Evolutionary conservation across 2,888 invertebrate species (phyloP).

Genomic region (Diabrotica balteata): DNA sequence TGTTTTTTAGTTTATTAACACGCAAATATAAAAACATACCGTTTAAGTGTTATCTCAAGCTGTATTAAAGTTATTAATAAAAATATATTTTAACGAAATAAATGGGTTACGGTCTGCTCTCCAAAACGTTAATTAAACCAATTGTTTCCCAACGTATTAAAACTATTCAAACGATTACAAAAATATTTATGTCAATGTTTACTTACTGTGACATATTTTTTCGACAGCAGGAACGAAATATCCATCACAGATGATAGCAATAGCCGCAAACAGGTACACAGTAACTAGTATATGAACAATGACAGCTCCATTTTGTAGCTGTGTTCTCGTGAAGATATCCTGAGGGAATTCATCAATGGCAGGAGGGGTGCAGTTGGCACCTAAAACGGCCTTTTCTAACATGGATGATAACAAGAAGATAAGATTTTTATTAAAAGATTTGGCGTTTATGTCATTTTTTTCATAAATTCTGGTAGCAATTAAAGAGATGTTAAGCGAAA

Average conservation of each 20-base stretch:
- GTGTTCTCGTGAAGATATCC: constrained; percentile 13
- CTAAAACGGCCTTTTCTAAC: constrained; percentile 2
- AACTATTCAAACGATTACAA: background rate
- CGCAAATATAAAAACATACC: too few species aligned
- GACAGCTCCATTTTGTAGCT: constrained; percentile 20
- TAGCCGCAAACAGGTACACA: constrained; percentile 16
- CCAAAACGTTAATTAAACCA: too few species aligned
- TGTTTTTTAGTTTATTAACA: too few species aligned
- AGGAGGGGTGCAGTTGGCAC: constrained; percentile 20
- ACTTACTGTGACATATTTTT: constrained; percentile 24
- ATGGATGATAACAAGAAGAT: background rate
- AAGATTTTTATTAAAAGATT: too few species aligned
- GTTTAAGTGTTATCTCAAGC: too few species aligned
- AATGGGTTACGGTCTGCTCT: too few species aligned
- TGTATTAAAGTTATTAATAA: too few species aligned
- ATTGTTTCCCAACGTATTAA: too few species aligned
- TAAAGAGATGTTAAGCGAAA: constrained; percentile 1
- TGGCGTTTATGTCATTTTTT: background rate
- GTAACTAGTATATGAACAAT: constrained; percentile 15
- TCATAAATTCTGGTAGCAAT: constrained; percentile 4
- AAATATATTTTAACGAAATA: too few species aligned
- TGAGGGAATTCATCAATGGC: constrained; percentile 18
- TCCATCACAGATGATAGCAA: constrained; percentile 23
- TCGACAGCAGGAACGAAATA: constrained; percentile 23
- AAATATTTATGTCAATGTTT: background rate